Evolutionary conservation across 2,797 vertebrate species (phyloP).

Genomic region (Miopithecus talapoin): DNA sequence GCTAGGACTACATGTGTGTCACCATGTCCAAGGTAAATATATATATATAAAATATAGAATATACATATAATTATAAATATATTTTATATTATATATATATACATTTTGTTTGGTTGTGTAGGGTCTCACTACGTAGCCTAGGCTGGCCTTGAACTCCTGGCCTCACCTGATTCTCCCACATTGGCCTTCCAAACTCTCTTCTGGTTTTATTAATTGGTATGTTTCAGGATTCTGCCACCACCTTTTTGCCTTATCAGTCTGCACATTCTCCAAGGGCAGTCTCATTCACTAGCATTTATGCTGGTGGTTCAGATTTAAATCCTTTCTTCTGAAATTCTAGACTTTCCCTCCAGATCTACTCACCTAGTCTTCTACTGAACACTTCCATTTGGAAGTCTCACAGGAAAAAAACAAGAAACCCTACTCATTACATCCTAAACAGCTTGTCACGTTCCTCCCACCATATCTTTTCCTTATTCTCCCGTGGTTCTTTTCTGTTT

Average conservation of each 20-base stretch:
- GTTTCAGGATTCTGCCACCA: neutral
- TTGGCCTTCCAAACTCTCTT: neutral
- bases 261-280: neutral
- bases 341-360: too few relatives aligned
- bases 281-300: neutral
- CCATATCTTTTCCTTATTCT: neutral
- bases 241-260: neutral
- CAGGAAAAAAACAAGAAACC: neutral
- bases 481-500: neutral
- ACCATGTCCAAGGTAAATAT: too few relatives aligned
- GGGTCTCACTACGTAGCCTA: too few relatives aligned
- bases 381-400: neutral
- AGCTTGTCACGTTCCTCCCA: neutral
- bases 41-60: too few relatives aligned
- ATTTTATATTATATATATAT: too few relatives aligned
- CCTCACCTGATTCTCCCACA: too few relatives aligned
- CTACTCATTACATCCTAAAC: neutral
- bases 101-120: too few relatives aligned
- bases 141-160: too few relatives aligned
- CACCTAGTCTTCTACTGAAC: neutral
- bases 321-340: neutral
- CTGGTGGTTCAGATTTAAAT: neutral
- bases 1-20: too few relatives aligned
- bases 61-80: too few relatives aligned
- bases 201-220: neutral